phyloP scores from a whole-genome alignment of 1,140 invertebrate genomes.

The Lamellibrachia luymesi region DNA sequence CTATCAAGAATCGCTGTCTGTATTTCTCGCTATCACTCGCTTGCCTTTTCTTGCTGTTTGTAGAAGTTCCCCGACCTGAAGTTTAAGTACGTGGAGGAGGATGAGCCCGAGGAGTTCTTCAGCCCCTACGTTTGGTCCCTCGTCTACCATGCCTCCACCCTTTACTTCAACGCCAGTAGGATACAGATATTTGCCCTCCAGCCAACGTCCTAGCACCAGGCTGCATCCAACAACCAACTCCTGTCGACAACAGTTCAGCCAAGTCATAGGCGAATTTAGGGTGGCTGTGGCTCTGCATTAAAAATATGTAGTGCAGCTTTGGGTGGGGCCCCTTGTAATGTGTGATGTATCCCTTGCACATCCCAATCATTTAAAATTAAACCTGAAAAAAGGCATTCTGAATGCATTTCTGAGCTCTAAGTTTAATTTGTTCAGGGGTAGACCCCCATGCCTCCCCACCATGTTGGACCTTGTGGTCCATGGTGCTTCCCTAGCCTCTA shows the following conservation, averaged over 20 bases:
- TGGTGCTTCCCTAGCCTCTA: too few relatives aligned
- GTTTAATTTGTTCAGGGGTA: too few relatives aligned
- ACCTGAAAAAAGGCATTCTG: too few relatives aligned
- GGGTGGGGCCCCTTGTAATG: too few relatives aligned
- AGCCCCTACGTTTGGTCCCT: constrained; percentile 98
- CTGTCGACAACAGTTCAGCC: neutral
- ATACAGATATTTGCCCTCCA: constrained; percentile 45
- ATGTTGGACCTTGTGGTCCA: too few relatives aligned
- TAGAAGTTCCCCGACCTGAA: constrained; percentile 98
- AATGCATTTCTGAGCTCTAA: too few relatives aligned
- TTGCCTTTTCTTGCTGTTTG: constrained; percentile 41
- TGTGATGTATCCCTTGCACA: too few relatives aligned
- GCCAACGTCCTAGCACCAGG: constrained; percentile 9
- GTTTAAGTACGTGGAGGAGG: constrained; percentile 99
- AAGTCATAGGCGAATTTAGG: neutral
- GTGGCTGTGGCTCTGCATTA: too few relatives aligned
- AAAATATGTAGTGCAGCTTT: too few relatives aligned
- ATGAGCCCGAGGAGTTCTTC: constrained; percentile 98
- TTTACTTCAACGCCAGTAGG: constrained; percentile 53
- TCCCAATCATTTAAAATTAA: too few relatives aligned
- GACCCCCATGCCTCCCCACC: too few relatives aligned
- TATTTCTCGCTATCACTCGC: neutral
- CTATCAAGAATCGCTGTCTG: neutral
- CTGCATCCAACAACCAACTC: neutral
- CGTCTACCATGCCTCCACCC: constrained; percentile 57